phyloP scores from a whole-genome alignment of 2,888 invertebrate genomes.

The Drosophila paramelanica region DNA sequence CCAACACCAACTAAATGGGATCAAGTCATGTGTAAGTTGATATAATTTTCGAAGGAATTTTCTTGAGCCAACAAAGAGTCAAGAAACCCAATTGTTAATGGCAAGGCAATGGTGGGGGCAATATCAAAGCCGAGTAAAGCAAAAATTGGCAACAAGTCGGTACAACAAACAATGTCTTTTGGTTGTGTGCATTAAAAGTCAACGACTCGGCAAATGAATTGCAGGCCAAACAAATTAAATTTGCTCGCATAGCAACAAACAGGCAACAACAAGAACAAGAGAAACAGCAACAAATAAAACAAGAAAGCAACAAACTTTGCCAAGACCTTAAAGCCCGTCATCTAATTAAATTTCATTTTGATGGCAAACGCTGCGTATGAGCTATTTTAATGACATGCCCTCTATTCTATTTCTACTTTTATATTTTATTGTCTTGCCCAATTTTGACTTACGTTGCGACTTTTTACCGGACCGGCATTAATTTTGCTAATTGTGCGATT shows the following conservation, averaged over 20 bases:
- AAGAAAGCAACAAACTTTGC: conserved; percentile 33
- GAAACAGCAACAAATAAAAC: conserved; percentile 30
- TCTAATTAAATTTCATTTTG: conserved; percentile 50
- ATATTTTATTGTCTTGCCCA: conserved; percentile 8
- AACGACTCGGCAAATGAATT: conserved; percentile 78
- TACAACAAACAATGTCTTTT: conserved; percentile 57
- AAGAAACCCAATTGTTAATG: conserved; percentile 34
- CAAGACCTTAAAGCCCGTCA: conserved; percentile 8
- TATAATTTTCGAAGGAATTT: conserved; percentile 46
- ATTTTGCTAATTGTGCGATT: conserved; percentile 48
- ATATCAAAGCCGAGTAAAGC: conserved; percentile 57
- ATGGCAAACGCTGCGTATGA: conserved; percentile 55
- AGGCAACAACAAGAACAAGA: conserved; percentile 20
- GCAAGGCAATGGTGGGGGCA: neutral
- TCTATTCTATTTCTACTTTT: conserved; percentile 18
- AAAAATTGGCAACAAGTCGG: conserved; percentile 71
- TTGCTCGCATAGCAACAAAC: conserved; percentile 50
- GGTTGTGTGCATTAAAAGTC: conserved; percentile 77
- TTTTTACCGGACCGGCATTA: conserved; percentile 13
- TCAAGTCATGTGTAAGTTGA: conserved; percentile 48
- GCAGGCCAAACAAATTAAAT: conserved; percentile 76
- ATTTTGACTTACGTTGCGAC: conserved; percentile 9
- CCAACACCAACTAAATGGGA: conserved; percentile 9
- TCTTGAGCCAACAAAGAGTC: conserved; percentile 31
- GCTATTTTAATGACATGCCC: conserved; percentile 45